Evolutionary conservation across 1,140 invertebrate species (phyloP).

Genomic region (Bombus fervidus): DNA sequence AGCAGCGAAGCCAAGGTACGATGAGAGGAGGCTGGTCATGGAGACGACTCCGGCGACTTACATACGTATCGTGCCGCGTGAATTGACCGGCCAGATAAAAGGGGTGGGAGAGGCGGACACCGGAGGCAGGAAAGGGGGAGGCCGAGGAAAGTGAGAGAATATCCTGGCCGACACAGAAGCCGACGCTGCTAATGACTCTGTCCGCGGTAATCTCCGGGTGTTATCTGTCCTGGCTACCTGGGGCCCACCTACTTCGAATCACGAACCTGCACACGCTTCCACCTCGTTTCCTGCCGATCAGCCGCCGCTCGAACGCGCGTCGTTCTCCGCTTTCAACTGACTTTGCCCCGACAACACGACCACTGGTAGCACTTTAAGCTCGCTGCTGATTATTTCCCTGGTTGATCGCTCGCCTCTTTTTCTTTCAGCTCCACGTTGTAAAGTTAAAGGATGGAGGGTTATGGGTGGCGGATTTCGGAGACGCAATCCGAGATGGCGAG

Average conservation of each 20-base stretch:
- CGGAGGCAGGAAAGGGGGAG: constrained; percentile 35
- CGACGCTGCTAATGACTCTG: constrained; percentile 83
- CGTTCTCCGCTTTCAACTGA: not conserved
- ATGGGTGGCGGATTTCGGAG: too few relatives aligned
- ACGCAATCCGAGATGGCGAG: too few relatives aligned
- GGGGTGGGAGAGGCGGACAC: constrained; percentile 11
- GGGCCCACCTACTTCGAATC: constrained; percentile 83
- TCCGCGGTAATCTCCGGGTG: constrained; percentile 82
- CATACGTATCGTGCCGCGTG: constrained; percentile 72
- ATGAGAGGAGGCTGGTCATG: not conserved
- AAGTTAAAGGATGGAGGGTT: too few relatives aligned
- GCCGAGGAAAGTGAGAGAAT: constrained; percentile 64
- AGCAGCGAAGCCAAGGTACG: constrained; percentile 18
- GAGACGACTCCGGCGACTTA: constrained; percentile 18
- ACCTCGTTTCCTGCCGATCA: constrained; percentile 59
- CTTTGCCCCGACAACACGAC: not conserved
- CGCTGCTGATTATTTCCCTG: not conserved
- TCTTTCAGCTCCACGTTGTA: too few relatives aligned
- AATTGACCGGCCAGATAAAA: constrained; percentile 76
- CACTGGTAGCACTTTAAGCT: not conserved
- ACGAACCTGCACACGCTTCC: constrained; percentile 74
- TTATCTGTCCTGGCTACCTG: constrained; percentile 82
- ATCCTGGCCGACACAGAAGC: constrained; percentile 80
- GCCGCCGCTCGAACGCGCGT: not conserved
- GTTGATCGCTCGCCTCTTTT: not conserved